phyloP scores from a whole-genome alignment of 2,888 invertebrate species.

The Axea sp. region DNA sequence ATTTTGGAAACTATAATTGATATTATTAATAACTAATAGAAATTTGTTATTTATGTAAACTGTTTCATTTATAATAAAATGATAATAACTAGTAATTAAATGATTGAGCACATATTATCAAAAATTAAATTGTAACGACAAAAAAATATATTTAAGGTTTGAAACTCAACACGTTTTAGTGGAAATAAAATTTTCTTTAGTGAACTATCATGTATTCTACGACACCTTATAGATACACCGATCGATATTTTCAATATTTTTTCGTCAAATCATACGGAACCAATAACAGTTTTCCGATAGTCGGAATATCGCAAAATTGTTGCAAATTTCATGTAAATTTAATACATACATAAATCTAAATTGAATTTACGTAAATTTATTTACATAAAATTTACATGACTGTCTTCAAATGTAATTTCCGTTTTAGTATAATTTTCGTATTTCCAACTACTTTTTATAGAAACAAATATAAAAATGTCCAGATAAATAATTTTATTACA shows the following conservation, averaged over 20 bases:
- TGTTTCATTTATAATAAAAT: too few species aligned
- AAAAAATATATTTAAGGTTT: too few species aligned
- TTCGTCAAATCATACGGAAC: slow-evolving; percentile 16
- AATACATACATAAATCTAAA: slow-evolving; percentile 12
- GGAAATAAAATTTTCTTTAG: too few species aligned
- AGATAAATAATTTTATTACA: too few species aligned
- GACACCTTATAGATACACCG: slow-evolving; percentile 22
- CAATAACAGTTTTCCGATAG: slow-evolving; percentile 10
- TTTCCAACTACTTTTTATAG: not conserved
- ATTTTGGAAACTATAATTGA: too few species aligned
- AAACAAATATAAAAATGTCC: too few species aligned
- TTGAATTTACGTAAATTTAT: slow-evolving; percentile 25
- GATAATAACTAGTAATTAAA: too few species aligned
- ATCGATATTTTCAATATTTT: slow-evolving; percentile 21
- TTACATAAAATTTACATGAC: slow-evolving; percentile 13
- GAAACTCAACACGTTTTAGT: too few species aligned
- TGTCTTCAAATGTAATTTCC: slow-evolving; percentile 9
- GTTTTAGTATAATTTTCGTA: slow-evolving; percentile 9
- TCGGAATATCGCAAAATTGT: slow-evolving; percentile 8
- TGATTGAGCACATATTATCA: too few species aligned
- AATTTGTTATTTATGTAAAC: too few species aligned
- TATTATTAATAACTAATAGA: too few species aligned
- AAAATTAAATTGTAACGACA: too few species aligned
- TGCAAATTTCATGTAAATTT: slow-evolving; percentile 9
- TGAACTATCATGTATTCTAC: slow-evolving; percentile 3